A percentile compares a stretch with the other conserved stretches of the same genome.
Evolutionary conservation across 2,113 vertebrate species (phyloP).

Genomic region (Melanostigma gelatinosum): DNA sequence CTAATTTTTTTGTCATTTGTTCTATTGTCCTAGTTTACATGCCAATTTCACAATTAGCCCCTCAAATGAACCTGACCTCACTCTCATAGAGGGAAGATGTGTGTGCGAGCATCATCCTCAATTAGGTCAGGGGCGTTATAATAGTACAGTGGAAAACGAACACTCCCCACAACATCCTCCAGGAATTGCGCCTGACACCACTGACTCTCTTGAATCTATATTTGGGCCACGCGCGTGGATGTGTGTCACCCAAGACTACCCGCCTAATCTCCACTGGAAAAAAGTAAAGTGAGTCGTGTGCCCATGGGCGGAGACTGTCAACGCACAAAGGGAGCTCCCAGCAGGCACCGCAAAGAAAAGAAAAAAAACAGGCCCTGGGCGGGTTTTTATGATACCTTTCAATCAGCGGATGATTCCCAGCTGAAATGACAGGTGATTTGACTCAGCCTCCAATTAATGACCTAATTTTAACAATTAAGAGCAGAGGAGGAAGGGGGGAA

Average conservation of each 20-base stretch:
- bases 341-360: conserved; percentile 46
- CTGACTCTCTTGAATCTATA: conserved; percentile 80
- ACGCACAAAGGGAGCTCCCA: conserved; percentile 76
- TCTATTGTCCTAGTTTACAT: conserved; percentile 77
- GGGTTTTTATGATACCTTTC: conserved; percentile 84
- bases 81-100: conserved; percentile 55
- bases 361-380: conserved; percentile 67
- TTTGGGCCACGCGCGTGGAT: conserved; percentile 80
- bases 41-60: conserved; percentile 76
- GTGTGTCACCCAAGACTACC: conserved; percentile 78
- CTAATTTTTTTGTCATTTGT: conserved; percentile 68
- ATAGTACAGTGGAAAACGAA: conserved; percentile 71
- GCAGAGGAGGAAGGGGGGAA: conserved; percentile 64
- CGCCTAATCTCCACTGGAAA: conserved; percentile 54
- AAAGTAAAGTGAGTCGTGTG: conserved; percentile 62
- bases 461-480: conserved; percentile 85
- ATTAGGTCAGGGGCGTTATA: conserved; percentile 80
- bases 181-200: conserved; percentile 79
- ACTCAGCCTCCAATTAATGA: conserved; percentile 83
- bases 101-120: conserved; percentile 72
- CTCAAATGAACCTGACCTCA: conserved; percentile 78
- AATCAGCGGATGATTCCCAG: conserved; percentile 80
- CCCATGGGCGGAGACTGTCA: conserved; percentile 74
- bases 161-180: conserved; percentile 74
- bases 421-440: conserved; percentile 83